Base-by-base conservation (phyloP, 2,888 invertebrate species). In the Drosophila mimica region DNA sequence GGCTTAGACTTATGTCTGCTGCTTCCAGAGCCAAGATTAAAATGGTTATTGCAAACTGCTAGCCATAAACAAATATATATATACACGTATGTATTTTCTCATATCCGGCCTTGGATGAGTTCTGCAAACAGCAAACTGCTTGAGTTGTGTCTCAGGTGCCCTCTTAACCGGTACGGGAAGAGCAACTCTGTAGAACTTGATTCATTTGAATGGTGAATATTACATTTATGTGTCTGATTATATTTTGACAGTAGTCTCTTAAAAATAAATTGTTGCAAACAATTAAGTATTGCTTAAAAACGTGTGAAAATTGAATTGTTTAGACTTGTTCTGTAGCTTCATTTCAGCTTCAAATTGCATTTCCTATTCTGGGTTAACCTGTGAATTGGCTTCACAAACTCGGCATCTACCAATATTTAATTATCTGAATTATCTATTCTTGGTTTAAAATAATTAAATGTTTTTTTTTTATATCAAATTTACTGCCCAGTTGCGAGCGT, bases 81-180 rank as follows among this genome's bases (percentile, higher is more conserved):
- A 36, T 33, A 68, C 13, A 49, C 9, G 25, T 9, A 25, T 51
- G 43, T 52, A 57, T 28, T 46, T 66, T 65, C 68, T 77, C 74
- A 80, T 80, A 69, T 80, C 74, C 81, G 57, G 60, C 59, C 36
- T 57, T 56, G 71, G 76, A 76, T 46, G 70, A 62, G 38, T 58
- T 61, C 43, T 59, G 25, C 15, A 40, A 40, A 30, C 56, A 43
- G 64, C 57, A 61, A 61, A 36, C 38, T 38, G 58, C 59, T 54
- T 43, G 20, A 62, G 28, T 38, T 59, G 48, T 49, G 57, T 53
- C 53, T 60, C 57, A 77, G 63, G 60, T 62, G 61, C 25, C 62
- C 48, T 51, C 46, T 64, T 53, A 38, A 28, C 7, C 36, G 36
- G 17, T 40, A 15, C 38, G 9, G 46, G 36, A 52, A 20, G 52